Percentiles rank a stretch among this genome's conserved stretches.
Conservation (phyloP, 2,113 vertebrate species). For the Herpailurus yagouaroundi region DNA sequence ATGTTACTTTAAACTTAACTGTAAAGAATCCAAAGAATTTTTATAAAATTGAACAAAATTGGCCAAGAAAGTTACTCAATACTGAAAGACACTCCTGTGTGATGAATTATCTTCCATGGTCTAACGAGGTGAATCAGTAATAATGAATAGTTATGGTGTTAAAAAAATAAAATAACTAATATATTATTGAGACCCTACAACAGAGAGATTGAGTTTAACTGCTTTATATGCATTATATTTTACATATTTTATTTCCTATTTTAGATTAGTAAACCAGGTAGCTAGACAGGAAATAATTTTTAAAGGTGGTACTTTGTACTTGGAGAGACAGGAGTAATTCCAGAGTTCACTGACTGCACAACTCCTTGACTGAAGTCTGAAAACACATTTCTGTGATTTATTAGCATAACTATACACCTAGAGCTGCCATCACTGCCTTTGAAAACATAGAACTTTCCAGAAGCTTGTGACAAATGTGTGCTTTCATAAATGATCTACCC, state of each 20-base stretch:
- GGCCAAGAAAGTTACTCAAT: background rate
- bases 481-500: no score
- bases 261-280: background rate
- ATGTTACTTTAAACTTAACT: background rate
- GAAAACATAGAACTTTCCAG: no score
- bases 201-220: background rate
- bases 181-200: background rate
- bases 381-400: no score
- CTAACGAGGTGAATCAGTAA: background rate
- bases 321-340: no score
- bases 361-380: no score
- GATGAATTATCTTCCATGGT: background rate
- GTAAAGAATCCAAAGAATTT: background rate
- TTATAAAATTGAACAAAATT: background rate
- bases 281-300: background rate
- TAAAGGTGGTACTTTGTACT: no score
- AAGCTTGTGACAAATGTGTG: no score
- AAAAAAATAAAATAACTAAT: background rate
- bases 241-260: background rate
- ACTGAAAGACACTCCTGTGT: background rate
- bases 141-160: background rate
- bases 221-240: background rate
- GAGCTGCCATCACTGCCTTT: no score
- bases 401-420: no score
- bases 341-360: no score